A percentile compares a stretch with the other conserved stretches of the same genome.
Conservation (phyloP, 2,888 invertebrate genomes). For the Danaus chrysippus region DNA sequence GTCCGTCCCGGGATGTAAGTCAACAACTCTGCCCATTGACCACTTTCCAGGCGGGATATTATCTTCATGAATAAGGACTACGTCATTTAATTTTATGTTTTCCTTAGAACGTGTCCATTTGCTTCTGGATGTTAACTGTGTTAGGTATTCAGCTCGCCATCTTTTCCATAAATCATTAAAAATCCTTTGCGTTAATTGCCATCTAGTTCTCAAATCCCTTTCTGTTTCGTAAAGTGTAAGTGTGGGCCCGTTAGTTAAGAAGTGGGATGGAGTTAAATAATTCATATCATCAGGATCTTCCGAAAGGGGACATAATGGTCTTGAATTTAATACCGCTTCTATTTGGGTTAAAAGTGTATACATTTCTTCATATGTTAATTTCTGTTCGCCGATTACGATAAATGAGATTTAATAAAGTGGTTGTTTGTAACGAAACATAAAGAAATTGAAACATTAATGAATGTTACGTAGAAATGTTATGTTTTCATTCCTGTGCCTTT, state of each 20-base stretch:
- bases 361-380: constrained; percentile 6
- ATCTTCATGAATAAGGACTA: neutral
- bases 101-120: neutral
- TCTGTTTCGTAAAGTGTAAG: neutral
- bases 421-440: too few species aligned
- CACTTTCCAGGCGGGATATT: neutral
- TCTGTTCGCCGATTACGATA: constrained; percentile 9
- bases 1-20: neutral
- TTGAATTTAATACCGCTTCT: too few species aligned
- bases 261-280: constrained; percentile 8
- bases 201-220: neutral
- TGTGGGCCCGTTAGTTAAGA: neutral
- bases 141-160: neutral
- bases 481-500: too few species aligned
- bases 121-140: neutral
- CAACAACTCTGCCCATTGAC: neutral
- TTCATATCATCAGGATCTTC: constrained; percentile 8
- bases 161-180: neutral
- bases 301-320: constrained; percentile 7
- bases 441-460: too few species aligned
- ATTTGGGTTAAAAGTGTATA: constrained; percentile 6
- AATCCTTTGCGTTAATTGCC: constrained; percentile 5
- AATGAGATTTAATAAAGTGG: too few species aligned
- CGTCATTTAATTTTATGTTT: neutral
- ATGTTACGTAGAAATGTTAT: too few species aligned